A percentile compares a stretch with the other conserved stretches of the same genome.
These are phyloP conservation scores for Stichodactyla mertensii DNA, from an alignment of 64 coral and sea anemone species.

Conservation along the genomic window DNA sequence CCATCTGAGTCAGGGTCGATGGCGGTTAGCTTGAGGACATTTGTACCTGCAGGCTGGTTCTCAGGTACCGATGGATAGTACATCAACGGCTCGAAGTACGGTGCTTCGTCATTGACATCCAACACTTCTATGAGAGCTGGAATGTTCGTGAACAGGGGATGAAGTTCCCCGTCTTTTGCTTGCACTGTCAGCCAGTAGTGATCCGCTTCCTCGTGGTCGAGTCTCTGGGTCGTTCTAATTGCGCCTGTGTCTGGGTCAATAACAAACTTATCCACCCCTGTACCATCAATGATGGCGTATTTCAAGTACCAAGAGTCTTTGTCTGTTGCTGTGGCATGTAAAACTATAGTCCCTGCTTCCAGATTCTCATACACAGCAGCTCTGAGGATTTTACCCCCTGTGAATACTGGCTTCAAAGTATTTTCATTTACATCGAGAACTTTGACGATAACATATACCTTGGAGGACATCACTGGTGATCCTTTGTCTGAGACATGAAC, in stretches of 20 bases:
- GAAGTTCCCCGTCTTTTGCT: slow-evolving; percentile 75
- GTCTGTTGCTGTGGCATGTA: slow-evolving; percentile 42
- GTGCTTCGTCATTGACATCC: slow-evolving; percentile 62
- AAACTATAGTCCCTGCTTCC: slow-evolving; percentile 43
- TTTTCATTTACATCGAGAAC: slow-evolving; percentile 89
- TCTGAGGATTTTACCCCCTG: slow-evolving; percentile 29
- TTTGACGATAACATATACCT: slow-evolving; percentile 49
- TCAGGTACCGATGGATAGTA: slow-evolving; percentile 71
- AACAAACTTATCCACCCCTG: slow-evolving; percentile 79
- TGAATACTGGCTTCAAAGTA: slow-evolving; percentile 55
- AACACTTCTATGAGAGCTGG: slow-evolving; percentile 57
- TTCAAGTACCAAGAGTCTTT: slow-evolving; percentile 70
- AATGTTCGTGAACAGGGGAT: slow-evolving; percentile 77
- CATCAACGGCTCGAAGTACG: slow-evolving; percentile 69
- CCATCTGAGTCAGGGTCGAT: slow-evolving; percentile 72
- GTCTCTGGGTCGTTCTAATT: slow-evolving; percentile 34
- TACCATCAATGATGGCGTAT: slow-evolving; percentile 82
- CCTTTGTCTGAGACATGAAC: slow-evolving; percentile 61
- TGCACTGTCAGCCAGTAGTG: slow-evolving; percentile 89
- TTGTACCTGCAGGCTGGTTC: slow-evolving; percentile 33
- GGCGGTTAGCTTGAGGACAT: slow-evolving; percentile 57
- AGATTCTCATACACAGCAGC: slow-evolving; percentile 57
- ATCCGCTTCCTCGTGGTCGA: slow-evolving; percentile 56
- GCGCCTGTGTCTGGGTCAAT: slow-evolving; percentile 63
- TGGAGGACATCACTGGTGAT: slow-evolving; percentile 27